Evolutionary conservation across 2,888 invertebrate species (phyloP), one percentile per base, ranked within the genome.

Genomic region (Theristus sp.): DNA sequence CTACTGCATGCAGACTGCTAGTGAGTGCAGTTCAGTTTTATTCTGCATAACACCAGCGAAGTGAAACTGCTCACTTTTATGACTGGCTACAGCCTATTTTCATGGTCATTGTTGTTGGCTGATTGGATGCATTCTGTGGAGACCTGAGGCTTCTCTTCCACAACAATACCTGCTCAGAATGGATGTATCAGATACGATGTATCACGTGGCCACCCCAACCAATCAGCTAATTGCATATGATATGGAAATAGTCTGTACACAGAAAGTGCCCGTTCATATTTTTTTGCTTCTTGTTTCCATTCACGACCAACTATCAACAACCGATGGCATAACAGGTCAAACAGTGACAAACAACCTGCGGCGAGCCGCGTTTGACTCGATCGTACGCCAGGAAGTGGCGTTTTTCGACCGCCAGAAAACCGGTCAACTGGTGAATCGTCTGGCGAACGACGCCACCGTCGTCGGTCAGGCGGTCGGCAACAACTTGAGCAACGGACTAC

Each of bases 401-500:
- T 70, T 71, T 64, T 70, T 69, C 60, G 70, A 70, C 58, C 63
- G 57, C n/a, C 64, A 64, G 20, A 65, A 65, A 56, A 70, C 69
- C 25, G 70, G 73, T 29, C 90, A 91, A 75, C 81, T 93, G 55
- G 83, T 93, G 0, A 93, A 90, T 75, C 81, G 93, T 64, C 75
- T 89, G 46, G 85, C 86, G 57, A 84, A 88, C 20, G 94, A 94
- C 72, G 86, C 90, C 0, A 84, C 85, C 65, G 78, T 91, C 20
- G 88, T 94, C 2, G 89, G 90, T 17, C 83, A 86, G 62, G 85
- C 90, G 52, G 79, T 94, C 1, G 91, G 90, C 60, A 84, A 83
- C 71, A 94, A 94, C 76, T 82, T 94, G 61, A 90, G 91, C 1
- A 93, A 93, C 78, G 93, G 93, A 0, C 75, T 94, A 28, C 79